Percentiles rank a stretch among this genome's conserved stretches.
Evolutionary conservation across 1,140 invertebrate genomes (phyloP).

Genomic region (Drosophila bocki): DNA sequence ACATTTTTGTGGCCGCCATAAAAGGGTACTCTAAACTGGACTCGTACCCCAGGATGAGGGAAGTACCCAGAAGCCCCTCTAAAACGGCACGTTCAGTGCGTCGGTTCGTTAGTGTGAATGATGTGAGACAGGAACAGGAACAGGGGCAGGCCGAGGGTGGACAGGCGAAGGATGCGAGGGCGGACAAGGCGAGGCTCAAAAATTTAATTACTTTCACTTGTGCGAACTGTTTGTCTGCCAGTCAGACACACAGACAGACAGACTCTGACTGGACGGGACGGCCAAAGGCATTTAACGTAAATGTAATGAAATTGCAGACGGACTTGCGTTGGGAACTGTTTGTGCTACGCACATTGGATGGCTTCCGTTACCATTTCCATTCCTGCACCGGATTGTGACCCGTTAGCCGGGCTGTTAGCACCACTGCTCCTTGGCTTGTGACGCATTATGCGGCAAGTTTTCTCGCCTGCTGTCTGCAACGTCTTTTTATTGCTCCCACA

Average conservation of each 20-base stretch:
- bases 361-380: constrained; percentile 24
- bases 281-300: constrained; percentile 79
- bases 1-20: constrained; percentile 76
- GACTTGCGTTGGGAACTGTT: constrained; percentile 23
- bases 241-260: constrained; percentile 4
- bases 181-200: constrained; percentile 54
- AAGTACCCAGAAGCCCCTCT: constrained; percentile 7
- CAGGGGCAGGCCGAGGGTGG: not conserved
- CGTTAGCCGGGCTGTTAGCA: constrained; percentile 22
- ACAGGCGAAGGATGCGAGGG: not conserved
- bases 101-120: constrained; percentile 75
- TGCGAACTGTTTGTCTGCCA: constrained; percentile 75
- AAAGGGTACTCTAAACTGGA: constrained; percentile 57
- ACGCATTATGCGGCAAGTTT: constrained; percentile 66
- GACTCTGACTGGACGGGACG: constrained; percentile 29
- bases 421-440: constrained; percentile 30
- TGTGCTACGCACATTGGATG: constrained; percentile 54
- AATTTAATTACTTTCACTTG: constrained; percentile 83
- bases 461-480: constrained; percentile 58
- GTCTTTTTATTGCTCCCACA: constrained; percentile 45
- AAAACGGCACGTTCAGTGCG: constrained; percentile 58
- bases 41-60: constrained; percentile 2
- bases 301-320: constrained; percentile 77
- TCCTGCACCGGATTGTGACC: constrained; percentile 3
- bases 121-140: constrained; percentile 32